Evolutionary conservation across 2,113 vertebrate species (phyloP).

Genomic region (Eulacestoma nigropectus): DNA sequence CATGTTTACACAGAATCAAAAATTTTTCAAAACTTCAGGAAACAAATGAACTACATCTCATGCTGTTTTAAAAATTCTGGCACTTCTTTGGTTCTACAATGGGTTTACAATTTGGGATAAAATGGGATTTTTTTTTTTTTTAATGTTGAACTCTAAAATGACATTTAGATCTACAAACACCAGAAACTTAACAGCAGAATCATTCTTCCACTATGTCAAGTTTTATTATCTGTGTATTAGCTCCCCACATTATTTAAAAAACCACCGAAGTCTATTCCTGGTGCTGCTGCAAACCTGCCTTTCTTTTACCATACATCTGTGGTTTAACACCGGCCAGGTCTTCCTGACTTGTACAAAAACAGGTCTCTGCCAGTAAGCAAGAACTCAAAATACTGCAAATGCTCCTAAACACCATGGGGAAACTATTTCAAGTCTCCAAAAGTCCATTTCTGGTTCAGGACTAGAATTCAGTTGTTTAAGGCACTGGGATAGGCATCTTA

Average conservation of each 20-base stretch:
- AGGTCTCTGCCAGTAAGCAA: neutral
- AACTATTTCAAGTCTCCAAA: neutral
- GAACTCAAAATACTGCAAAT: neutral
- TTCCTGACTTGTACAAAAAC: neutral
- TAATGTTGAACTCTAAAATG: neutral
- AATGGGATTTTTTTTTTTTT: neutral
- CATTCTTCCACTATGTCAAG: neutral
- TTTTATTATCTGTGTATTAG: neutral
- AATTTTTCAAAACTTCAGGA: neutral
- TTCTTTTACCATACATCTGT: neutral
- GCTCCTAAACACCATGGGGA: neutral
- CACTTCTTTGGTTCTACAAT: neutral
- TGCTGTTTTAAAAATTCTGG: neutral
- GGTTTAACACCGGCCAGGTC: neutral
- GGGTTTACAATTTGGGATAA: neutral
- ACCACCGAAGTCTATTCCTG: neutral
- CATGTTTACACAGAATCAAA: neutral
- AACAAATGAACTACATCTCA: neutral
- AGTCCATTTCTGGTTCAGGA: neutral
- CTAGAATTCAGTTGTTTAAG: neutral
- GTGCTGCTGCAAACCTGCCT: neutral
- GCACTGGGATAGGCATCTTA: neutral
- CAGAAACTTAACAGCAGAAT: neutral
- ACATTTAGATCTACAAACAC: neutral
- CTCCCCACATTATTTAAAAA: neutral